Conservation (phyloP, 2,113 vertebrate genomes). For the Egretta garzetta region DNA sequence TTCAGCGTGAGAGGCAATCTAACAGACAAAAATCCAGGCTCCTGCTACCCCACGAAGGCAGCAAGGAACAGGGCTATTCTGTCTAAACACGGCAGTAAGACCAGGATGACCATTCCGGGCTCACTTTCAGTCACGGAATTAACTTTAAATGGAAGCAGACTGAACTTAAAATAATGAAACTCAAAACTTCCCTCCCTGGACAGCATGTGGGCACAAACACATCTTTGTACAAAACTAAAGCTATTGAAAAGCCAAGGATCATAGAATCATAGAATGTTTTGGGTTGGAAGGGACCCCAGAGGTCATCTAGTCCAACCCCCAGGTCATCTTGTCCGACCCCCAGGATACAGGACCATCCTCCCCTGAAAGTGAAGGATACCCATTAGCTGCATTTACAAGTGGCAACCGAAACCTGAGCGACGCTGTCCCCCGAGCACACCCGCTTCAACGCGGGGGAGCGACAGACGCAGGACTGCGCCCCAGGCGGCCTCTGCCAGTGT, state of each 20-base stretch:
- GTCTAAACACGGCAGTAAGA: neutral
- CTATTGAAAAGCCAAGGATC: neutral
- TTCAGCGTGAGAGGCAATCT: neutral
- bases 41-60: neutral
- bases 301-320: too few species aligned
- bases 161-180: neutral
- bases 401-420: too few species aligned
- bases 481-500: fast-evolving
- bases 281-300: too few species aligned
- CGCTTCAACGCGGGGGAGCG: fast-evolving
- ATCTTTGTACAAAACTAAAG: neutral
- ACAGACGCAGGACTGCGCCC: neutral
- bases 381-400: too few species aligned
- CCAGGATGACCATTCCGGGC: neutral
- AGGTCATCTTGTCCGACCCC: too few species aligned
- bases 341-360: neutral
- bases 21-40: neutral
- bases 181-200: neutral
- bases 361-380: neutral
- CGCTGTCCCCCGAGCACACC: too few species aligned
- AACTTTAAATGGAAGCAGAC: neutral
- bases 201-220: neutral
- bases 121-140: neutral
- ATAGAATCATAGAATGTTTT: too few species aligned
- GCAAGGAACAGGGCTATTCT: neutral